Conservation (phyloP, 92 coral and sea anemone species). For the Palythoa caribaeorum region DNA sequence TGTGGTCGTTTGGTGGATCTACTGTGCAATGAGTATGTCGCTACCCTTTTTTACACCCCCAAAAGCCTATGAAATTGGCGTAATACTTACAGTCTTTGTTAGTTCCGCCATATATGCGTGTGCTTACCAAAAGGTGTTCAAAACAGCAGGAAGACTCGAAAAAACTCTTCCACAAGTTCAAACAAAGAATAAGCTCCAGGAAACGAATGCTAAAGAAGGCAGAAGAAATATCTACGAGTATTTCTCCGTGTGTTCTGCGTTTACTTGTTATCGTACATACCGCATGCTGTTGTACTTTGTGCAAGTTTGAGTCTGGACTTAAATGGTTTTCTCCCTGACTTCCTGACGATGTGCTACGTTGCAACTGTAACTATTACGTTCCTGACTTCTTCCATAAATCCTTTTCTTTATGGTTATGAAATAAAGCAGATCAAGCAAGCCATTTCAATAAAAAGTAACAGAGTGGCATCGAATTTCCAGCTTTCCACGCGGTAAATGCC, state of each 20-base stretch:
- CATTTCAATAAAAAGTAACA: not conserved
- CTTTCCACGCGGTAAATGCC: too few relatives aligned
- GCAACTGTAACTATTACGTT: not conserved
- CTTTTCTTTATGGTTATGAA: not conserved
- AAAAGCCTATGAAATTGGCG: not conserved
- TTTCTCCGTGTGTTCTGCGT: not conserved
- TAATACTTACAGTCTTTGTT: not conserved
- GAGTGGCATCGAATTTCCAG: too few relatives aligned
- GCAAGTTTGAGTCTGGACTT: too few relatives aligned
- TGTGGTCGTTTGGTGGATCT: too few relatives aligned
- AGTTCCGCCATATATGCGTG: not conserved
- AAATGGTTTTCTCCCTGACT: too few relatives aligned
- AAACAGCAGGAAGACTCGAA: not conserved
- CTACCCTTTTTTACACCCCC: not conserved
- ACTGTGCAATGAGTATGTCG: too few relatives aligned
- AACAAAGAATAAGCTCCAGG: not conserved
- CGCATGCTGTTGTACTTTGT: not conserved
- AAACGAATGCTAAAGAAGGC: not conserved
- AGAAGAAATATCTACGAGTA: not conserved
- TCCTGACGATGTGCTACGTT: too few relatives aligned
- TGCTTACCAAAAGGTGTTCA: not conserved
- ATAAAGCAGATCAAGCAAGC: not conserved
- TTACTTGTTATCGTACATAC: not conserved
- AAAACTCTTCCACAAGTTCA: not conserved
- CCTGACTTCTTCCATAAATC: not conserved